These are phyloP conservation scores for Molossus alvarezi DNA, from an alignment of 2,797 vertebrate genomes.

Conservation along the genomic window DNA sequence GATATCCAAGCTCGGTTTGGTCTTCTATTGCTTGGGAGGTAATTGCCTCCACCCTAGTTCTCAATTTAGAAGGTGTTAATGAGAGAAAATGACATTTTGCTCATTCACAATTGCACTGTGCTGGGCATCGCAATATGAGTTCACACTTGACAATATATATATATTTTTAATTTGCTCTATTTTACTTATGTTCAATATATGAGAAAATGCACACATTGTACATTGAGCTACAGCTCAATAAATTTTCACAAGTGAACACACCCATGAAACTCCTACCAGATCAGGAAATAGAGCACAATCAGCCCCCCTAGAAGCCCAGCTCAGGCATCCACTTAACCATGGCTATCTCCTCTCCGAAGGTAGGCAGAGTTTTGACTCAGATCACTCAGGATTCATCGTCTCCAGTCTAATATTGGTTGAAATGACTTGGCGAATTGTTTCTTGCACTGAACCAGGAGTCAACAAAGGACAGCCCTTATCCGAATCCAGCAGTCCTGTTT, in stretches of 20 bases:
- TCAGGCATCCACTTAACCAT: too few species aligned
- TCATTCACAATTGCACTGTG: background rate
- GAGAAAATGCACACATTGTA: background rate
- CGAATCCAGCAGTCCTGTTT: background rate
- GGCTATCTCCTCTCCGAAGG: background rate
- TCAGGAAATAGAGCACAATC: background rate
- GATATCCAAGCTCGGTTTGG: background rate
- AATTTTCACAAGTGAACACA: background rate
- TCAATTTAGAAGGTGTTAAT: conserved; percentile 59
- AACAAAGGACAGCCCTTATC: background rate
- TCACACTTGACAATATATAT: conserved; percentile 18
- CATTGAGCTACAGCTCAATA: background rate
- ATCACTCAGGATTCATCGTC: background rate
- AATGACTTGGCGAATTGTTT: background rate
- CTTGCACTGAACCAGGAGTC: background rate
- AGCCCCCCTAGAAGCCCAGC: background rate
- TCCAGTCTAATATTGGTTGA: background rate
- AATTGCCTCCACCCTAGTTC: background rate
- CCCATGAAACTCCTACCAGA: background rate
- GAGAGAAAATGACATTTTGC: conserved; percentile 21
- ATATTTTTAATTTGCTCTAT: background rate
- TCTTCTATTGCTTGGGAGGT: conserved; percentile 9
- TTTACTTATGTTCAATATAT: background rate
- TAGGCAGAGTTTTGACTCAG: background rate
- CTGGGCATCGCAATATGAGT: background rate